Evolutionary conservation across 30 jellyfish, hydroid and myxozoan species (phyloP).

Genomic region (Turritopsis dohrnii): DNA sequence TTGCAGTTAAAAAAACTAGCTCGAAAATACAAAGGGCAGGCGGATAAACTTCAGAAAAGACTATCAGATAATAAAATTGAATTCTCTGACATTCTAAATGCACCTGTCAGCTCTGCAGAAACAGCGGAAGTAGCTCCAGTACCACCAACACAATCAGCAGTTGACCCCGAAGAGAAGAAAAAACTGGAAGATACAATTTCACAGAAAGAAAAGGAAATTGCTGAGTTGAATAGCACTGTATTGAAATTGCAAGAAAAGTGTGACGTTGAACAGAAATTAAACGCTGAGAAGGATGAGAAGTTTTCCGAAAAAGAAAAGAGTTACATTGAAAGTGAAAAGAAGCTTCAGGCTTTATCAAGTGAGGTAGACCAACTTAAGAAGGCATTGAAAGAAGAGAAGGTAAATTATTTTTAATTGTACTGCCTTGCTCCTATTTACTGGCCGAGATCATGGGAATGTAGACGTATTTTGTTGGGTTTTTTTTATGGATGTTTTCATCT

Average conservation of each 20-base stretch:
- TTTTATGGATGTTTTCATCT: neutral
- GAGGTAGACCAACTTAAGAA: neutral
- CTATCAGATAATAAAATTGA: constrained; percentile 30
- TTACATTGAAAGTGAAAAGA: constrained; percentile 8
- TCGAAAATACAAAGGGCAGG: constrained; percentile 62
- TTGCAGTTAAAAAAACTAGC: constrained; percentile 70
- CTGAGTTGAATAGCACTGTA: constrained; percentile 38
- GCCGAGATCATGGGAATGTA: too few relatives aligned
- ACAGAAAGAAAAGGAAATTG: constrained; percentile 32
- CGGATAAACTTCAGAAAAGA: constrained; percentile 49
- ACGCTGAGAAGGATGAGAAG: constrained; percentile 19
- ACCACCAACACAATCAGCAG: constrained; percentile 15
- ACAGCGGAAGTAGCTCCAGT: constrained; percentile 25
- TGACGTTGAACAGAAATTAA: constrained; percentile 11
- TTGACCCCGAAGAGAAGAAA: constrained; percentile 49
- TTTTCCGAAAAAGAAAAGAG: neutral
- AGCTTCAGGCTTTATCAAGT: neutral
- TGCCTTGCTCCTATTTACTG: too few relatives aligned
- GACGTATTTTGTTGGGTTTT: neutral
- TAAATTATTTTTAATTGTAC: neutral
- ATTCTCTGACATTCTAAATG: constrained; percentile 19
- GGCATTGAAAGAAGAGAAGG: neutral
- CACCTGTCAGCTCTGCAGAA: constrained; percentile 16
- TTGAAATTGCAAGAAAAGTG: constrained; percentile 13
- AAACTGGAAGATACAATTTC: constrained; percentile 32